Percentiles rank a stretch among this genome's conserved stretches.
Evolutionary conservation across 2,797 vertebrate genomes (phyloP).

Genomic region (Lophotriccus pileatus): DNA sequence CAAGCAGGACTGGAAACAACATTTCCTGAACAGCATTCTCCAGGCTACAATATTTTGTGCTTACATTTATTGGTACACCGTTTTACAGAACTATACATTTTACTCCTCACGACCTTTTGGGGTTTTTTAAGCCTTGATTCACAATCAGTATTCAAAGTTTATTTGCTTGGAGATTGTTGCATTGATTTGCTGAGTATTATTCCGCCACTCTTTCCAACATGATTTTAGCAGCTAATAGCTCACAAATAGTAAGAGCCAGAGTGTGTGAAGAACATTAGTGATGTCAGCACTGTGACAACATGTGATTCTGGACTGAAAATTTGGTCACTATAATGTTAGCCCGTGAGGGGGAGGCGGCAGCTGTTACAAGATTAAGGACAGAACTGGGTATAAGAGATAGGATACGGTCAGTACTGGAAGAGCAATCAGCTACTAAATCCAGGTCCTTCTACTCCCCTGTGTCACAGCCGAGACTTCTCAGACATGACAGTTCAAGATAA

Average conservation of each 20-base stretch:
- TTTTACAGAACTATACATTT: neutral
- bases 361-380: neutral
- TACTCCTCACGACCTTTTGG: neutral
- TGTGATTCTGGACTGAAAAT: neutral
- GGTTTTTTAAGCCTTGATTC: neutral
- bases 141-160: neutral
- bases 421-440: conserved; percentile 7
- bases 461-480: conserved; percentile 18
- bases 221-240: neutral
- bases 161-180: neutral
- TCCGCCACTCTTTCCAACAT: neutral
- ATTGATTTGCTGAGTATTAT: neutral
- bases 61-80: neutral
- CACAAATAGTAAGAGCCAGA: neutral
- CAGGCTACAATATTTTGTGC: neutral
- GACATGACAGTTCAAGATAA: conserved; percentile 36
- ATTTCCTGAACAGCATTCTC: neutral
- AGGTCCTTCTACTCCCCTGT: neutral
- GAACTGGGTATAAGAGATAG: neutral
- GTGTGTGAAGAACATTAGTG: neutral
- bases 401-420: neutral
- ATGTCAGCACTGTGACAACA: neutral
- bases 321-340: neutral
- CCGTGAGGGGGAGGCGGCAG: neutral
- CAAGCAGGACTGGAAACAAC: neutral